Base-by-base conservation (phyloP, 2,888 invertebrate species). In the Camptogramma bilineatum region DNA sequence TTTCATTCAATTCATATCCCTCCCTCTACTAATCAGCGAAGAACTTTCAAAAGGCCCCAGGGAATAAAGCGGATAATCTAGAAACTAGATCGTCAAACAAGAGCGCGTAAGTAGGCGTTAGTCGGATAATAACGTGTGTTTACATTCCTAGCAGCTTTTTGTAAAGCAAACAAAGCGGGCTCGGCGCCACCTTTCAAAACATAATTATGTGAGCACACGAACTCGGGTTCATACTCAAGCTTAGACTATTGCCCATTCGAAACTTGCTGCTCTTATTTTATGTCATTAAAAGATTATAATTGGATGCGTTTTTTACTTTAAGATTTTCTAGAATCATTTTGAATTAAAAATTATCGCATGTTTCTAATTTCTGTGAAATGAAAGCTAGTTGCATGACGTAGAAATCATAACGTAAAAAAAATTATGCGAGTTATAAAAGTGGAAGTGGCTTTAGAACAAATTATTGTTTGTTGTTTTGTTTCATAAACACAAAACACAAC, bases 91-190 rank as follows among this genome's bases (percentile, higher is more conserved):
- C 66, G 66, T 24, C 52, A 52, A 72, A 70, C 65, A 70, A 68
- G 63, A 52, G 53, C 46, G 42, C 63, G 64, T 73, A 58, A 63
- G 72, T 71, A 66, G 64, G 73, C 73, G 73, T 79, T 81, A 81
- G 76, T 73, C 76, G 74, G 79, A 83, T 83, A 81, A 81, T 84
- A 80, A 73, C 79, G 71, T 77, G 73, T 73, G 83, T 84, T 86
- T 82, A 75, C 78, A 71, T 72, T 71, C 69, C 69, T 70, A 71
- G 53, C 68, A 73, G 84, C 83, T 84, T 86, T 87, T 84, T 84
- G 78, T 79, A 78, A 79, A 64, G 78, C 73, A 84, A 87, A 85
- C 83, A 85, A 64, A 67, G 67, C 64, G 71, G 57, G 44, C 62
- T 71, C 72, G 62, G 60, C 65, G 70, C 68, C 70, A 68, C 71